Evolutionary conservation across 2,888 invertebrate species (phyloP), one percentile per base, ranked within the genome.

Genomic region (Bimastos eiseni): DNA sequence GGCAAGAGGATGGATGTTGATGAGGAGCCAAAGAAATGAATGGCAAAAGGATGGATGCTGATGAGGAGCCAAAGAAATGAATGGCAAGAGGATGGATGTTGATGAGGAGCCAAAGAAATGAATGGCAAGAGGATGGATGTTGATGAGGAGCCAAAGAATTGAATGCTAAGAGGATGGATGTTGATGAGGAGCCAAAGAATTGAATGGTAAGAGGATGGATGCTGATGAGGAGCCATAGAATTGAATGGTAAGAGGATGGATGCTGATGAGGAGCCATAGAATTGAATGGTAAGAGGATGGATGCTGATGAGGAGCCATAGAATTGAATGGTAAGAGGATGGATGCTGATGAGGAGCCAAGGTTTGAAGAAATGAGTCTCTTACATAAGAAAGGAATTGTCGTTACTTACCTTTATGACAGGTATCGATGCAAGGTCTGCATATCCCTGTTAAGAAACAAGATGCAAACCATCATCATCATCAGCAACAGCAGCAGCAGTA

Each of bases 341-440:
- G 17, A 70, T 6, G n/a, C 11, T n/a, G 70, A 70, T 70, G n/a
- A 44, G 17, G 8, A 3, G 24, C 21, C 30, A 3, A 55, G 55
- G 30, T 55, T 13, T 30, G 24, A 55, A 24, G 24, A 55, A 24
- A 30, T 11, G 3, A 24, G 30, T 55, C 30, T 4, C 55, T 55
- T 30, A 55, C 3, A 55, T 24, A 55, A 55, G 55, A 55, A 55
- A 55, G 55, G 11, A n/a, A 70, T n/a, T 11, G 70, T 70, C 70
- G 24, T 49, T 6, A n/a, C 6, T 86, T 92, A 94, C 93, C 94
- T 93, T 93, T 92, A 91, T 94, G 94, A 90, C 94, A 94, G 1
- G 93, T 92, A 90, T 93, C 93, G 92, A 93, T 93, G 91, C 94
- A 94, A 0, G 93, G 93, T 89, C 93, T 92, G 91, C 94, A 94